Evolutionary conservation across 2,888 invertebrate genomes (phyloP).

Genomic region (Limnephilus rhombicus): DNA sequence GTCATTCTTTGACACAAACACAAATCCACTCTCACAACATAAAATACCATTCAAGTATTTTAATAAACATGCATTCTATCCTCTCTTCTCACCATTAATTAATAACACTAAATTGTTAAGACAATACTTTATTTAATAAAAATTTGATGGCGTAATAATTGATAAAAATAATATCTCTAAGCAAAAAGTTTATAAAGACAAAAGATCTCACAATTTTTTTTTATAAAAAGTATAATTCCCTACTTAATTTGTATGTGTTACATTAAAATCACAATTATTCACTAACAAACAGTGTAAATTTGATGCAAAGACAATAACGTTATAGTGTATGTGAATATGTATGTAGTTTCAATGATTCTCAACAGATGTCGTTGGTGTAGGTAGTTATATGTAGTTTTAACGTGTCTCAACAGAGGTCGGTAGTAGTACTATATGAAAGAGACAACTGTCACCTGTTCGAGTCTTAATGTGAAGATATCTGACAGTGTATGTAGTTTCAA

Average conservation of each 20-base stretch:
- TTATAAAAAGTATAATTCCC: background rate
- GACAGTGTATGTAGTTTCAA: too few relatives aligned
- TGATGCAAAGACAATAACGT: background rate
- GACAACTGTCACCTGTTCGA: too few relatives aligned
- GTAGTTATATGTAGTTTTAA: too few relatives aligned
- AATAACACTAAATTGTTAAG: background rate
- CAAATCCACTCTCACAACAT: too few relatives aligned
- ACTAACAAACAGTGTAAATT: background rate
- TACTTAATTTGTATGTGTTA: background rate
- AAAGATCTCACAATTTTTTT: background rate
- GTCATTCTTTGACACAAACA: too few relatives aligned
- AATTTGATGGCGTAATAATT: background rate
- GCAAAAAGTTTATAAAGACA: background rate
- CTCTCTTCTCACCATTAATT: background rate
- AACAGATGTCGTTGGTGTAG: too few relatives aligned
- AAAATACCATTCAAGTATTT: too few relatives aligned
- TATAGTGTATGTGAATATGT: background rate
- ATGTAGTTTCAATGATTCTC: too few relatives aligned
- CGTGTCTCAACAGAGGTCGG: too few relatives aligned
- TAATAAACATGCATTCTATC: background rate
- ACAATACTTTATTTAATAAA: background rate
- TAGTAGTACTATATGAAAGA: too few relatives aligned
- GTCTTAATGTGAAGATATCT: too few relatives aligned
- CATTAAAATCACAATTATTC: background rate
- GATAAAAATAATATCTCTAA: background rate